Evolutionary conservation across 2,797 vertebrate species (phyloP), one percentile per base, ranked within the genome.

Genomic region (Bradypus variegatus): DNA sequence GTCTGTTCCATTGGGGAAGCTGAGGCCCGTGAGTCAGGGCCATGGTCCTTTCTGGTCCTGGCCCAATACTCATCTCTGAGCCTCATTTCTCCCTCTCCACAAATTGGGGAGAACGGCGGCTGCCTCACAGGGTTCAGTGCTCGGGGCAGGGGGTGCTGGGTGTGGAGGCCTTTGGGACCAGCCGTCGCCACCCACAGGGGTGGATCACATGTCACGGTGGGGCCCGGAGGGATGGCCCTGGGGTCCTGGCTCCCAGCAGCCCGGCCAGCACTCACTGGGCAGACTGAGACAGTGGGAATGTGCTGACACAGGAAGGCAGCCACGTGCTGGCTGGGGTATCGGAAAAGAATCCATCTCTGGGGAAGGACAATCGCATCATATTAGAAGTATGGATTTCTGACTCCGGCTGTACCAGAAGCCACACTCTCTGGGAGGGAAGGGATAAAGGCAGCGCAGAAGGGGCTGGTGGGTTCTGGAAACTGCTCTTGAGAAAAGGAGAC

Each of bases 311-410:
- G 97, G 98, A 98, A 97, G 97, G 97, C 96, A 81, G 96, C 97
- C 97, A 98, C 98, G 98, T 98, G 98, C 98, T 98, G 98, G 98
- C 98, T 97, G 97, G 96, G 97, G 97, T 97, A 98, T 97, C 97
- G 98, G 97, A 96, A 97, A 97, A 31, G 98, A 98, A 98, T 98
- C 98, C 98, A 98, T 98, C 98, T 98, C 97, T 98, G 98, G 97
- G 98, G 98, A 97, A 98, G 98, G 98, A 98, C 98, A 98, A 98
- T 98, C 98, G 98, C 98, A 98, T 98, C 98, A 98, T 98, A 98
- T 98, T 98, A 96, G 96, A 98, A 98, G 98, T 98, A 98, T 98
- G 97, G 98, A 98, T 98, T 98, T 98, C 97, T 98, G 98, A 98
- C 98, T 98, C 97, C 97, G 97, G 97, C 98, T 8, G 18, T 62